Evolutionary conservation across 1,140 invertebrate species (phyloP), one percentile per base, ranked within the genome.

Genomic region (Cyrtorhinus lividipennis): DNA sequence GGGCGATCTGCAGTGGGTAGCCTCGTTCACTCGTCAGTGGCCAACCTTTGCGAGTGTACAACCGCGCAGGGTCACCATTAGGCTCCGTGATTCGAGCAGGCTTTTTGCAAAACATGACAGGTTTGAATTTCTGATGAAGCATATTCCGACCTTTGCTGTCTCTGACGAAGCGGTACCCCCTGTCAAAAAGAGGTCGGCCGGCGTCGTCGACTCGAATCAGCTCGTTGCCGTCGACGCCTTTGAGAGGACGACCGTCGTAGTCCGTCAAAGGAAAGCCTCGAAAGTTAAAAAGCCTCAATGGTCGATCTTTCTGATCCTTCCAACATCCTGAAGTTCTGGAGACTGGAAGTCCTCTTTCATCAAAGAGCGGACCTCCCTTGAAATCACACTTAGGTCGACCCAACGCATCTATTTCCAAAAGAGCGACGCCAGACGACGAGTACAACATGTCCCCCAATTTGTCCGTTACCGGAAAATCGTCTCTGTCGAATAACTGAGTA

Each of bases 251-350:
- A 12, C 58, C 58, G 3, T 59, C 23, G n/a, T 22, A 2, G 27
- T 59, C 58, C 8, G 58, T 59, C 58, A 59, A n/a, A 27, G 58
- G 58, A 26, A 59, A 22, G 12, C 58, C 58, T n/a, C 13, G 15
- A 18, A 18, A 18, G 23, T 59, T 30, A 26, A 27, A 59, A 24
- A 59, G 58, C 12, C 58, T n/a, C 27, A 59, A 30, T 18, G 58
- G 24, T n/a, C 27, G 24, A 27, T 26, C 58, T 59, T 59, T 59
- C n/a, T 30, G 24, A 24, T 59, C 58, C 23, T 30, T 30, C 58
- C 58, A 59, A 10, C 27, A 30, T 3, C 58, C 58, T 22, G 58
- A 59, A n/a, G 25, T 59, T 18, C 22, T n/a, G 5, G 58, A 30
- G 1, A 59, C 27, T n/a, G 58, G 58, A 1, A 59, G 24, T 15